Evolutionary conservation across 2,888 invertebrate genomes (phyloP).

Genomic region (Drosophila mayaguana): DNA sequence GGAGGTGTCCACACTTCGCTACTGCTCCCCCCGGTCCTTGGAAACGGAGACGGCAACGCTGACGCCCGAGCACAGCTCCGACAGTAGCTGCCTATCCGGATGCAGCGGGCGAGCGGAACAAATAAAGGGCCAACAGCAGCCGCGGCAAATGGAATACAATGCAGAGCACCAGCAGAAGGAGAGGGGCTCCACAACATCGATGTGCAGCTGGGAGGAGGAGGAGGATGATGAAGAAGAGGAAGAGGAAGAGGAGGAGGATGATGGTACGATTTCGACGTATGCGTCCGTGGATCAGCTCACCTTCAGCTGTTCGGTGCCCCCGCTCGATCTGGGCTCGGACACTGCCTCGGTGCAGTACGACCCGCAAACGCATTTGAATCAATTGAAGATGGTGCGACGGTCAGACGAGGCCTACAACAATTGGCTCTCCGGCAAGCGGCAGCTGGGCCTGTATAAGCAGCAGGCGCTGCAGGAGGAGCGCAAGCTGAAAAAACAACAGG

Average conservation of each 20-base stretch:
- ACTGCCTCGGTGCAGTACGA: conserved; percentile 40
- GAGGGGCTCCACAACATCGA: conserved; percentile 59
- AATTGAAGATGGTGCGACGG: conserved; percentile 41
- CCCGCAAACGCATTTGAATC: conserved; percentile 34
- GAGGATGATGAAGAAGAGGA: too few relatives aligned
- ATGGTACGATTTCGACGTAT: conserved; percentile 32
- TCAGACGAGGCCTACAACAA: conserved; percentile 80
- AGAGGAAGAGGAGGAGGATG: conserved; percentile 50
- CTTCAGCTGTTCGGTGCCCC: conserved; percentile 69
- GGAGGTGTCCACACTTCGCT: conserved; percentile 67
- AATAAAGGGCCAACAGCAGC: background rate
- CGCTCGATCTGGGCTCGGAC: conserved; percentile 78
- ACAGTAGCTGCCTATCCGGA: conserved; percentile 26
- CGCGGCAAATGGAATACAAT: background rate
- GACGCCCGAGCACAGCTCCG: conserved; percentile 12
- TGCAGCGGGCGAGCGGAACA: background rate
- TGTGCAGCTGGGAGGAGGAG: conserved; percentile 70
- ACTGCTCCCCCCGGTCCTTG: conserved; percentile 41
- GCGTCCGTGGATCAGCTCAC: conserved; percentile 23
- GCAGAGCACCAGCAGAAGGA: conserved; percentile 17
- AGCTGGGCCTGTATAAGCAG: conserved; percentile 54
- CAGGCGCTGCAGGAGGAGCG: conserved; percentile 55
- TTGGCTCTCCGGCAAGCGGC: conserved; percentile 83
- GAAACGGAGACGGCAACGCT: conserved; percentile 22
- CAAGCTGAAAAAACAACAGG: conserved; percentile 56